phyloP scores from a whole-genome alignment of 2,888 invertebrate genomes.

The Nineta flava region DNA sequence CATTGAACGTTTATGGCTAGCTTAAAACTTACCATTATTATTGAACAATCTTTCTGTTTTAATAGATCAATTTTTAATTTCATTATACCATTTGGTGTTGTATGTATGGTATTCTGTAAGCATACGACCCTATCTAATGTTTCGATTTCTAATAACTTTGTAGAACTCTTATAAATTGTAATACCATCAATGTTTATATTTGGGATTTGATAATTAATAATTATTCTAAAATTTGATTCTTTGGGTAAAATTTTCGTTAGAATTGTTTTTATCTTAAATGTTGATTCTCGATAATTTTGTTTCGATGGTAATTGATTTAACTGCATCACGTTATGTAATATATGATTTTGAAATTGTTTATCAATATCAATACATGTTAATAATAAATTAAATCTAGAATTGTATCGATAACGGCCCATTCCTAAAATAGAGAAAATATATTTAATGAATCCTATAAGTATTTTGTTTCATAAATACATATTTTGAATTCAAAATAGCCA shows the following conservation, averaged over 20 bases:
- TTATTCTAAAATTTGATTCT: not conserved
- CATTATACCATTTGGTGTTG: not conserved
- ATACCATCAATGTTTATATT: conserved; percentile 4
- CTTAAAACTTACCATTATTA: not conserved
- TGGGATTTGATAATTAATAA: conserved; percentile 1
- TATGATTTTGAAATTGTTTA: not conserved
- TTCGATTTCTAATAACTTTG: not conserved
- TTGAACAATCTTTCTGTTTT: not conserved
- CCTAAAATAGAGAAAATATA: too few species aligned
- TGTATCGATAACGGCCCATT: not conserved
- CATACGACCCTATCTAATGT: not conserved
- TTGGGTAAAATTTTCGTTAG: not conserved
- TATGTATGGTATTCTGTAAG: not conserved
- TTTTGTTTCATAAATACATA: too few species aligned
- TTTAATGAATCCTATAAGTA: too few species aligned
- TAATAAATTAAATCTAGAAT: not conserved
- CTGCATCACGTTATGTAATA: not conserved
- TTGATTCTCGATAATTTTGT: not conserved
- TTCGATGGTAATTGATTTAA: not conserved
- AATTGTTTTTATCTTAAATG: not conserved
- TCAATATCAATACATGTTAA: conserved; percentile 1
- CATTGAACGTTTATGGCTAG: too few species aligned
- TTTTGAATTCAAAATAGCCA: too few species aligned
- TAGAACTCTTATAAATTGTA: not conserved
- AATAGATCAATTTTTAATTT: conserved; percentile 3